Evolutionary conservation across 2,888 invertebrate species (phyloP).

Genomic region (Agriopis aurantiaria): DNA sequence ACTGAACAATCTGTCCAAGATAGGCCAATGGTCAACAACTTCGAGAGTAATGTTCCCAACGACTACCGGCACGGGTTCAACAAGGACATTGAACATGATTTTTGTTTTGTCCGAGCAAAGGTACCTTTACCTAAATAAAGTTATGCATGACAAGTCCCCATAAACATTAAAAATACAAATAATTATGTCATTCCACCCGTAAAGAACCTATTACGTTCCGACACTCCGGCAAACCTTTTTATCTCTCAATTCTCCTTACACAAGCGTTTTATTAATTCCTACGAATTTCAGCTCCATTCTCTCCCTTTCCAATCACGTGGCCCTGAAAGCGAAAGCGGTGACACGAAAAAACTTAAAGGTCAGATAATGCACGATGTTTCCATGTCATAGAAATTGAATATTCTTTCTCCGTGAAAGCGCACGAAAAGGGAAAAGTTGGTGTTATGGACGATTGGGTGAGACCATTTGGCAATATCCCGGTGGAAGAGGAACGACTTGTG

Average conservation of each 20-base stretch:
- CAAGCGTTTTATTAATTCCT: slow-evolving; percentile 28
- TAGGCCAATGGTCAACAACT: too few species aligned
- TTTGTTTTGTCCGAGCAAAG: too few species aligned
- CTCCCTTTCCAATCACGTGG: slow-evolving; percentile 24
- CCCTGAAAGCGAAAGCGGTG: slow-evolving; percentile 32
- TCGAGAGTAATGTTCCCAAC: too few species aligned
- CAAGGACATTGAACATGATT: too few species aligned
- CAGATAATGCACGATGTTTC: slow-evolving; percentile 52
- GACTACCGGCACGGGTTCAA: too few species aligned
- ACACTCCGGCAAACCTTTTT: slow-evolving; percentile 28
- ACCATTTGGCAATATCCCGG: slow-evolving; percentile 67
- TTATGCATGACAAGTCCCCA: too few species aligned
- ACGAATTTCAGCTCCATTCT: slow-evolving; percentile 21
- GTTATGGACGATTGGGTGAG: slow-evolving; percentile 67
- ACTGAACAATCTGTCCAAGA: too few species aligned
- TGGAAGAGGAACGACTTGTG: slow-evolving; percentile 57
- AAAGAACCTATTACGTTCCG: slow-evolving; percentile 1
- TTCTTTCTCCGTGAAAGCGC: slow-evolving; percentile 55
- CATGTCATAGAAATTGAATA: slow-evolving; percentile 66
- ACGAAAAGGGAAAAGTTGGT: slow-evolving; percentile 61
- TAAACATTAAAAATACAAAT: too few species aligned
- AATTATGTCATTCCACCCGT: not conserved
- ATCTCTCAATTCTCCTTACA: slow-evolving; percentile 14
- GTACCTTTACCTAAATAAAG: too few species aligned
- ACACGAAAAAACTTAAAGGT: slow-evolving; percentile 43